Base-by-base conservation (phyloP, 2,888 invertebrate species). In the Tetrapedia diversipes region DNA sequence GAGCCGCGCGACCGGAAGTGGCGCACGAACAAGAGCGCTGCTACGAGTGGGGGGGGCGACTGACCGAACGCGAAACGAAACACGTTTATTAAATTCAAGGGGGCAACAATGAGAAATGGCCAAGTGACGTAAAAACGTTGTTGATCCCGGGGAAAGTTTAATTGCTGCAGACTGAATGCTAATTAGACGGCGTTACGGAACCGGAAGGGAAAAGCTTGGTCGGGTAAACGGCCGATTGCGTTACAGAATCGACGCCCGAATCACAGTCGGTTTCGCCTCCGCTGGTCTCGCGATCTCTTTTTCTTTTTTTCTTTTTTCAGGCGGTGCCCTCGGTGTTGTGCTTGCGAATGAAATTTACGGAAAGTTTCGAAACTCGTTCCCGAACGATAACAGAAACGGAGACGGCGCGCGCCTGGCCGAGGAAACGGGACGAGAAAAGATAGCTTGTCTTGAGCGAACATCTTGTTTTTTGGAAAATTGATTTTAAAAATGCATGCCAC, bases 71-170 rank as follows among this genome's bases (percentile, higher is more conserved):
- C 29, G 11, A 32, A 63, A 57, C 39, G 34, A 43, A 37, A 63
- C n/a, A 51, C 67, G 47, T 67, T 73, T 57, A 59, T 74, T 53
- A 63, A 71, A 63, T 37, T 53, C 29, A 37, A 49, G n/a, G n/a
- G n/a, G 51, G 14, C 32, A 6, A 19, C 54, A 64, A 51, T 57
- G 63, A 67, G 41, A 66, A 63, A 73, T 69, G 69, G 16, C 4
- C 1, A 10, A 22, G 19, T 19, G 56, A 34, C n/a, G 61, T 56
- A 41, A 61, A 61, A 73, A 63, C 41, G 43, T 37, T 43, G n/a
- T n/a, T 34, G n/a, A 11, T 11, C 34, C n/a, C 3, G 24, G 14
- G 22, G 49, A 64, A 74, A 71, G 24, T 71, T 74, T 74, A 63
- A 74, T 71, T 71, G 37, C 32, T 24, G 2, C 22, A 8, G 22